Evolutionary conservation across 2,888 invertebrate species (phyloP).

Genomic region (Leptodirus hochenwartii): DNA sequence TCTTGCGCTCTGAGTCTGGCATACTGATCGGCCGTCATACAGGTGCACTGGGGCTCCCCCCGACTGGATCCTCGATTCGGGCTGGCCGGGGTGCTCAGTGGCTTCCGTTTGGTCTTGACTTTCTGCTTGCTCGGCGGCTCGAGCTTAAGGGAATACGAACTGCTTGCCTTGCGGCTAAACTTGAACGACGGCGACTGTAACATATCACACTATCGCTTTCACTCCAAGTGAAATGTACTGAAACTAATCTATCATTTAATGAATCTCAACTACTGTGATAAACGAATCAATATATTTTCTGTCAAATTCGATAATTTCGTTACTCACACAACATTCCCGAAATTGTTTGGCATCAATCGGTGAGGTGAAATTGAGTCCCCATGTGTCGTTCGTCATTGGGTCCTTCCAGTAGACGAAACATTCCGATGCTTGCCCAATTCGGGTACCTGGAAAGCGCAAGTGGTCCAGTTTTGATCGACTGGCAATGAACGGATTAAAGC

Average conservation of each 20-base stretch:
- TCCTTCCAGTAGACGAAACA: conserved; percentile 99
- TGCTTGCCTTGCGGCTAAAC: conserved; percentile 93
- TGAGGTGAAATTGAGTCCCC: conserved; percentile 96
- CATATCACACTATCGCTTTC: conserved; percentile 37
- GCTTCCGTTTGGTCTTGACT: conserved; percentile 76
- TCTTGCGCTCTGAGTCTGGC: conserved; percentile 70
- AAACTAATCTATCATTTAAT: not conserved
- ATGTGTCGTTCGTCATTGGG: conserved; percentile 90
- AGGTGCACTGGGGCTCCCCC: conserved; percentile 77
- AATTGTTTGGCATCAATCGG: conserved; percentile 96
- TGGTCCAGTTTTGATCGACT: no score
- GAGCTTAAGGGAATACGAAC: conserved; percentile 88
- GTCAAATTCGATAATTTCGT: no score
- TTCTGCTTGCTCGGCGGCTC: conserved; percentile 79
- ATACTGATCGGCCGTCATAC: conserved; percentile 88
- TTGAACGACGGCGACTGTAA: conserved; percentile 95
- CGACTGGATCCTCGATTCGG: conserved; percentile 75
- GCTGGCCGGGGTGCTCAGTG: conserved; percentile 83
- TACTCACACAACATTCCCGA: conserved; percentile 90
- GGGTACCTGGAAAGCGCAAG: conserved; percentile 52
- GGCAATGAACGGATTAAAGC: not conserved
- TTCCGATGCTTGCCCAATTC: conserved; percentile 94
- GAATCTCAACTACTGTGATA: no score
- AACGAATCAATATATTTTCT: no score
- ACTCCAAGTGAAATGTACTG: conserved; percentile 1